Evolutionary conservation across 2,797 vertebrate genomes (phyloP).

Genomic region (Yasuhikotakia modesta): DNA sequence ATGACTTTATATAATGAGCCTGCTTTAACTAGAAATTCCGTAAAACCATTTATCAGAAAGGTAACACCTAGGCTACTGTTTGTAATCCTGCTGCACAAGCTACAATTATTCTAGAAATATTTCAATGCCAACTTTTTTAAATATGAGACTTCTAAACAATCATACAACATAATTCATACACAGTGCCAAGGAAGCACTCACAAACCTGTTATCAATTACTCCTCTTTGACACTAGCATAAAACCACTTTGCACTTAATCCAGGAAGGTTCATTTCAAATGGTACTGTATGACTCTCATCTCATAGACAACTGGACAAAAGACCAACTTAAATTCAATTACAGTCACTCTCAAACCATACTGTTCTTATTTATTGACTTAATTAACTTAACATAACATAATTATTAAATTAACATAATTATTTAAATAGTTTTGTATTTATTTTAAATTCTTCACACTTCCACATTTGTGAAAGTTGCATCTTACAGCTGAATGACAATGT

Average conservation of each 20-base stretch:
- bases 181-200: slow-evolving; percentile 41
- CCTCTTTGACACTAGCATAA: slow-evolving; percentile 49
- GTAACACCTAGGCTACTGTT: too few relatives aligned
- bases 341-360: background rate
- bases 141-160: too few relatives aligned
- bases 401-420: background rate
- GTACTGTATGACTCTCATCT: slow-evolving; percentile 6
- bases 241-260: slow-evolving; percentile 14
- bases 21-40: too few relatives aligned
- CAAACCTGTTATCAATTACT: slow-evolving; percentile 55
- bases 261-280: background rate
- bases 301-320: background rate
- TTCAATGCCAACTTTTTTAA: too few relatives aligned
- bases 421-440: background rate
- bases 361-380: background rate
- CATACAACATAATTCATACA: too few relatives aligned
- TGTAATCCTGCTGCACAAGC: too few relatives aligned
- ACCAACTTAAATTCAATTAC: slow-evolving; percentile 5
- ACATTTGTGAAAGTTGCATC: background rate
- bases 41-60: too few relatives aligned
- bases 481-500: too few relatives aligned
- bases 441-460: background rate
- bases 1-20: too few relatives aligned
- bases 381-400: background rate
- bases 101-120: too few relatives aligned